phyloP scores from a whole-genome alignment of 2,888 invertebrate genomes.

The Volucella zonaria region DNA sequence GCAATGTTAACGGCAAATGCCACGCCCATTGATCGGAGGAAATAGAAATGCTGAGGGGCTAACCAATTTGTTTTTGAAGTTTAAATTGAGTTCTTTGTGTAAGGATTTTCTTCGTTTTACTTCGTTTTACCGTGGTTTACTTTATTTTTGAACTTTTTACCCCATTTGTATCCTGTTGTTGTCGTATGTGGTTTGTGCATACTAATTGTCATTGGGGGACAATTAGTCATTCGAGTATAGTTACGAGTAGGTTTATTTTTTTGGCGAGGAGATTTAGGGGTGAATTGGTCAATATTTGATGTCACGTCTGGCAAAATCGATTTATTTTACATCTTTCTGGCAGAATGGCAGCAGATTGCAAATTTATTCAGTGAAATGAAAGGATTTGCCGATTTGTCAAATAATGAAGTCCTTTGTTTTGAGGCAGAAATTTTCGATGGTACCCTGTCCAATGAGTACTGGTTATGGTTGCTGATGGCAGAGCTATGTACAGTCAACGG shows the following conservation, averaged over 20 bases:
- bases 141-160: conserved; percentile 3
- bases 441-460: background rate
- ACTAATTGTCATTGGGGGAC: conserved; percentile 65
- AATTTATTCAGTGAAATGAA: conserved; percentile 60
- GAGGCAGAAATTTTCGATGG: conserved; percentile 12
- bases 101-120: conserved; percentile 40
- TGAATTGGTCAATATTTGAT: conserved; percentile 67
- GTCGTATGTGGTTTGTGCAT: conserved; percentile 54
- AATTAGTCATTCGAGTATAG: conserved; percentile 57
- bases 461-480: conserved; percentile 2
- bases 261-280: background rate
- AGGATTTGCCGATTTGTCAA: conserved; percentile 48
- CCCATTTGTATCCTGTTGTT: conserved; percentile 4
- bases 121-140: background rate
- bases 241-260: too few species aligned
- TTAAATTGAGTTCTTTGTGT: conserved; percentile 62
- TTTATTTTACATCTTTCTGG: conserved; percentile 30
- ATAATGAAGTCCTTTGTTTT: conserved; percentile 40
- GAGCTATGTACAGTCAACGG: conserved; percentile 48
- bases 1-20: conserved; percentile 25
- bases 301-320: conserved; percentile 69
- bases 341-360: conserved; percentile 23
- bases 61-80: conserved; percentile 65
- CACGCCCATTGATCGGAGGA: conserved; percentile 50
- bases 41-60: conserved; percentile 30